Percentiles rank a stretch among this genome's conserved stretches.
Conservation (phyloP, 2,113 vertebrate genomes). For the Elephas maximus region DNA sequence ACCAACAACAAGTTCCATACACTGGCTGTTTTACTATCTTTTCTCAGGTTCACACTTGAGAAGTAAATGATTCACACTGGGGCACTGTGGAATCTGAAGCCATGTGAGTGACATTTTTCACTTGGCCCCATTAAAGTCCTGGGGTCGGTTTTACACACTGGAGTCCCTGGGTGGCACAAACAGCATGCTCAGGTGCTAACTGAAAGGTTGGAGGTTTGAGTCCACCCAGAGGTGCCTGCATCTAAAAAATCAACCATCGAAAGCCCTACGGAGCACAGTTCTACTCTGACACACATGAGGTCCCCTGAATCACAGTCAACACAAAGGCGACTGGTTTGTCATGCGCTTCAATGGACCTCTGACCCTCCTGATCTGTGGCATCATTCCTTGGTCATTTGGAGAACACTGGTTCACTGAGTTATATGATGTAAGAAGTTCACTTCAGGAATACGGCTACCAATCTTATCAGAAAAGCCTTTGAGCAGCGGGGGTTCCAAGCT, state of each 20-base stretch:
- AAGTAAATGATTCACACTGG: rapidly evolving
- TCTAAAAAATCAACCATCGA: no score
- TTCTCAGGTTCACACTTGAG: not conserved
- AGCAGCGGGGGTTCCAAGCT: not conserved
- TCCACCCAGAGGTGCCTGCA: no score
- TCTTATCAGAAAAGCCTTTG: rapidly evolving
- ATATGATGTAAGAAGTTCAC: rapidly evolving
- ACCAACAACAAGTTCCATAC: rapidly evolving
- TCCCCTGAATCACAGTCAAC: no score
- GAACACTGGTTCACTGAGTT: not conserved
- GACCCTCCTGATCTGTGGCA: rapidly evolving
- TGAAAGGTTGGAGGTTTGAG: no score
- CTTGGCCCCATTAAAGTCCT: rapidly evolving
- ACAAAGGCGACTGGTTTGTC: no score
- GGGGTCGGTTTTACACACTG: not conserved
- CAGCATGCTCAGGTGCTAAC: no score
- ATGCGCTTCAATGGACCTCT: not conserved
- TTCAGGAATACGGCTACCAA: rapidly evolving
- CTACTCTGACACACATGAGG: no score
- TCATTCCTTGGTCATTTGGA: rapidly evolving
- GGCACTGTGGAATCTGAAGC: not conserved
- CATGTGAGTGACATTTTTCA: rapidly evolving
- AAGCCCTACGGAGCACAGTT: no score
- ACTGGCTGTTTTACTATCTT: not conserved
- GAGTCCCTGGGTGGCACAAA: no score